Evolutionary conservation across 2,888 invertebrate species (phyloP).

Genomic region (Kryphioiulus occultus): DNA sequence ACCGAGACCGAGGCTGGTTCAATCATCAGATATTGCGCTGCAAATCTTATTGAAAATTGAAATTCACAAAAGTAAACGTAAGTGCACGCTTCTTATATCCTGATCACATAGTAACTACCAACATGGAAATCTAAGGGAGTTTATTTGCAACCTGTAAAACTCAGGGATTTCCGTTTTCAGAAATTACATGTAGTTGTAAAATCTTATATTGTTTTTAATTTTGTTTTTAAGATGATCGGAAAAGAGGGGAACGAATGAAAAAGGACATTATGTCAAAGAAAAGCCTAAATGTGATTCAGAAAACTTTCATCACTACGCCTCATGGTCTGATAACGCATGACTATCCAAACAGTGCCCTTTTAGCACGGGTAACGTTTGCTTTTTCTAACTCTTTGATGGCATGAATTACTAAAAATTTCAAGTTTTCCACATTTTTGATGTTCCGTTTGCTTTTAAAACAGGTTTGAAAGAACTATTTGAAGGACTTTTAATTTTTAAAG

Average conservation of each 20-base stretch:
- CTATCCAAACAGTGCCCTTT: conserved; percentile 39
- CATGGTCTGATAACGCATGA: conserved; percentile 20
- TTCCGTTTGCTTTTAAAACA: no score
- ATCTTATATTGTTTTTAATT: no score
- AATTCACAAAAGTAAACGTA: neutral
- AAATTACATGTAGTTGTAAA: no score
- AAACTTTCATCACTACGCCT: conserved; percentile 29
- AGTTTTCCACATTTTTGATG: neutral
- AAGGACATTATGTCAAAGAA: conserved; percentile 49
- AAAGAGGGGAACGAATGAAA: conserved; percentile 1
- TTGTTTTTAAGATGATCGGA: neutral
- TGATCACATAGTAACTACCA: no score
- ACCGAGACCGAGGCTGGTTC: neutral
- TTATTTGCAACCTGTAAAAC: no score
- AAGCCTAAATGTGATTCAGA: conserved; percentile 48
- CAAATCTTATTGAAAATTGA: neutral
- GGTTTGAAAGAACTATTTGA: no score
- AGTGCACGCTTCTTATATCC: neutral
- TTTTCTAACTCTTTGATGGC: neutral
- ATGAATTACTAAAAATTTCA: no score
- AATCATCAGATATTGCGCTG: neutral
- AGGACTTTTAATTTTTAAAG: no score
- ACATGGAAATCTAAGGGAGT: no score
- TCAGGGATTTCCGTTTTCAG: no score
- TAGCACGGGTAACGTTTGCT: conserved; percentile 12